Evolutionary conservation across 2,113 vertebrate species (phyloP).

Genomic region (Zosterops lateralis): DNA sequence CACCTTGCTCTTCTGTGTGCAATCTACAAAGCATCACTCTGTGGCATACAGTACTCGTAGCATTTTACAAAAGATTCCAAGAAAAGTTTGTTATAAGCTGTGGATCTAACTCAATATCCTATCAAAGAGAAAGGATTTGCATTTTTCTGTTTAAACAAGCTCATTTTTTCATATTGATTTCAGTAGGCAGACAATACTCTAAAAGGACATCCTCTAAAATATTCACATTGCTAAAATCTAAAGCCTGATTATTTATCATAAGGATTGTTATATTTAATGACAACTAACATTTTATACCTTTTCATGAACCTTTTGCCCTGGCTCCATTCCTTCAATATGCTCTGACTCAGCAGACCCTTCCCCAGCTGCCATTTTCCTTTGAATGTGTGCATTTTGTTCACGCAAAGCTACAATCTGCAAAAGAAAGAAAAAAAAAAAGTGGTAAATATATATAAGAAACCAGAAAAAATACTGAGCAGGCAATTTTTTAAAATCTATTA

Average conservation of each 20-base stretch:
- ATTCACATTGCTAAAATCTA: not conserved
- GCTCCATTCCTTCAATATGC: slow-evolving; percentile 85
- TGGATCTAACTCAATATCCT: not conserved
- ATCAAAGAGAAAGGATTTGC: not conserved
- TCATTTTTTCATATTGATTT: not conserved
- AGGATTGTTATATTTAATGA: not conserved
- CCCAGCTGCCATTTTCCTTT: slow-evolving; percentile 93
- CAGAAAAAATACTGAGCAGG: not conserved
- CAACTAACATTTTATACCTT: slow-evolving; percentile 78
- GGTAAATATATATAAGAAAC: not conserved
- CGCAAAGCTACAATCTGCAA: slow-evolving; percentile 93
- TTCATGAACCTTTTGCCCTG: slow-evolving; percentile 89
- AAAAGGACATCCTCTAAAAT: not conserved
- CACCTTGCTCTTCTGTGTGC: not conserved
- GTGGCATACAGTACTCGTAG: not conserved
- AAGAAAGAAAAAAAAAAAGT: slow-evolving; percentile 7
- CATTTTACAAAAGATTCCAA: not conserved
- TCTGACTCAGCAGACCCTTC: slow-evolving; percentile 85
- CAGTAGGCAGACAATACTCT: not conserved
- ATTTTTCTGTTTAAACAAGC: not conserved
- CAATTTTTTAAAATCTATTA: not conserved
- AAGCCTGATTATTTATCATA: not conserved
- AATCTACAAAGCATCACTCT: fast-evolving
- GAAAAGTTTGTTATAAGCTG: not conserved
- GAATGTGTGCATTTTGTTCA: slow-evolving; percentile 97